phyloP scores from a whole-genome alignment of 2,113 vertebrate genomes.

The Isurus oxyrinchus region DNA sequence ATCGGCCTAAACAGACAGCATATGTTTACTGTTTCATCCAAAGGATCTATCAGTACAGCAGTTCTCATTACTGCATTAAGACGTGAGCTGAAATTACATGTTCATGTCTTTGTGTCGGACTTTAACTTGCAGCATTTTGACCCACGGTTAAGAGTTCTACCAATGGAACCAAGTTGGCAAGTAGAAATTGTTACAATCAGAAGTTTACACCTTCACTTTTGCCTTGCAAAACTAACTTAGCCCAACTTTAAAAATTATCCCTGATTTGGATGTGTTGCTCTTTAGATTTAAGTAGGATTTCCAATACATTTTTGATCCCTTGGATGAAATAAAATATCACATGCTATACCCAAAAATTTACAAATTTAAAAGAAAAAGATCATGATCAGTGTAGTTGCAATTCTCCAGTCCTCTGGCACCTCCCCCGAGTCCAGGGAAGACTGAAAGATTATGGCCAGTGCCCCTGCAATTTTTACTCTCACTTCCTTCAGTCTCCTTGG shows the following conservation, averaged over 20 bases:
- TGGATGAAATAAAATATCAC: not conserved
- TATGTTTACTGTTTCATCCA: not conserved
- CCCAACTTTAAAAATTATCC: not conserved
- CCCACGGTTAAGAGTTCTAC: not conserved
- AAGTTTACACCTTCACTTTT: not conserved
- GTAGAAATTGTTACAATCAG: not conserved
- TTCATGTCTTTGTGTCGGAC: not conserved
- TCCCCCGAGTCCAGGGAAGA: too few species aligned
- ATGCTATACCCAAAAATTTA: not conserved
- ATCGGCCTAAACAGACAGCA: not conserved
- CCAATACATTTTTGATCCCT: not conserved
- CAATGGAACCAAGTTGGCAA: not conserved
- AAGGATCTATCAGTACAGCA: not conserved
- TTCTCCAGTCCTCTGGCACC: too few species aligned
- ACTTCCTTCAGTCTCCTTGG: too few species aligned
- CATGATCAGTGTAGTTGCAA: not conserved
- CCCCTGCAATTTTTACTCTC: too few species aligned
- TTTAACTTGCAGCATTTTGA: not conserved
- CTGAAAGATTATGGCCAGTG: too few species aligned
- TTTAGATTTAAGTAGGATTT: not conserved
- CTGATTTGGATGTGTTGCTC: not conserved
- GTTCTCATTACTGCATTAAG: not conserved
- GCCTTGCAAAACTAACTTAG: not conserved
- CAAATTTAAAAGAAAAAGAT: not conserved
- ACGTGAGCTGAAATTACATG: not conserved